Percentiles rank a stretch among this genome's conserved stretches.
Evolutionary conservation across 1,140 invertebrate genomes (phyloP).

Genomic region (Papilio dardanus): DNA sequence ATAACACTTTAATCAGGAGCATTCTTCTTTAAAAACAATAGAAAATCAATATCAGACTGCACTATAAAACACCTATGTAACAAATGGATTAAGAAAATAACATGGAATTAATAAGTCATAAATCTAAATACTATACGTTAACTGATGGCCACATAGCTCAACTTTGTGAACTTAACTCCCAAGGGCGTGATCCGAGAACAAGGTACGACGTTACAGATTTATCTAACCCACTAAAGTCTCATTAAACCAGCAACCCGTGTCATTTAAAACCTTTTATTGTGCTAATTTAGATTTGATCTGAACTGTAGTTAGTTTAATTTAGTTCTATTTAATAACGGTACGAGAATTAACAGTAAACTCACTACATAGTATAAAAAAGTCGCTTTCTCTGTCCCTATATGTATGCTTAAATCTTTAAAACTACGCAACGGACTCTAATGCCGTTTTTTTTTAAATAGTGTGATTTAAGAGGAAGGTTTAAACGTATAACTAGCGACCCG

Average conservation of each 20-base stretch:
- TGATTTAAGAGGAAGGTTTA: too few relatives aligned
- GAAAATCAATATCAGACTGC: neutral
- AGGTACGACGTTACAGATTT: constrained; percentile 14
- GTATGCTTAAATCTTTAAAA: too few relatives aligned
- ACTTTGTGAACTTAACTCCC: neutral
- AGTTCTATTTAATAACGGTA: too few relatives aligned
- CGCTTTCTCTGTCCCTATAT: too few relatives aligned
- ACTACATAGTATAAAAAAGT: too few relatives aligned
- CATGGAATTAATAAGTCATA: neutral
- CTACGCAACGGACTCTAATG: too few relatives aligned
- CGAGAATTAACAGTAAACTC: too few relatives aligned
- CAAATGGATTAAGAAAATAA: neutral
- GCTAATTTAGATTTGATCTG: neutral
- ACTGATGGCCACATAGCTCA: neutral
- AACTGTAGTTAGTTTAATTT: neutral
- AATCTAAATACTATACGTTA: neutral
- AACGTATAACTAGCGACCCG: too few relatives aligned
- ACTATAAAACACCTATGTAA: too few relatives aligned
- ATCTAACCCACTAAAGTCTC: neutral
- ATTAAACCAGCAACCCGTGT: neutral
- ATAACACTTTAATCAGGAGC: too few relatives aligned
- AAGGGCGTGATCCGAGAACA: neutral
- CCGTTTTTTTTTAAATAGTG: too few relatives aligned
- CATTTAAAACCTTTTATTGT: constrained; percentile 5
- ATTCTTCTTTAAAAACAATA: too few relatives aligned